Percentiles rank a stretch among this genome's conserved stretches.
Evolutionary conservation across 2,113 vertebrate genomes (phyloP).

Genomic region (Galbula dea): DNA sequence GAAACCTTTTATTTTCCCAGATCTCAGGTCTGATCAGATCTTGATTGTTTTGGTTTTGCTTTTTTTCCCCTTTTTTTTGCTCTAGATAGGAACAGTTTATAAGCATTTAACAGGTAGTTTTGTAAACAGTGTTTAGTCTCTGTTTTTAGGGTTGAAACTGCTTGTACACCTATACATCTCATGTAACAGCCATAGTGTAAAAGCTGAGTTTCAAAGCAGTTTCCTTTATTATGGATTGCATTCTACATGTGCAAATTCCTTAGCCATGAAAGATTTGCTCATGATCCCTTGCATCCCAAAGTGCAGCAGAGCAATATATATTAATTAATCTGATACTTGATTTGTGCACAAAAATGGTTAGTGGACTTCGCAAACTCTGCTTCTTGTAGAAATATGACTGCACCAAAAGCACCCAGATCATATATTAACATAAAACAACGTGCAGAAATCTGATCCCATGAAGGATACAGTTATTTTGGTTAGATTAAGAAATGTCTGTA

Average conservation of each 20-base stretch:
- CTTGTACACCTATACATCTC: not conserved
- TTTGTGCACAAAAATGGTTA: not conserved
- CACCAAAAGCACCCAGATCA: not conserved
- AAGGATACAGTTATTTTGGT: not conserved
- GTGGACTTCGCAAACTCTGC: not conserved
- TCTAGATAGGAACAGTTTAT: not conserved
- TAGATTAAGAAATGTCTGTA: not conserved
- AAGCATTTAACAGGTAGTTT: not conserved
- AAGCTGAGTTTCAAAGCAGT: not conserved
- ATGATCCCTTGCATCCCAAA: not conserved
- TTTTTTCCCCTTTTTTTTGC: not conserved
- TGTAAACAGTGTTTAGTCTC: not conserved
- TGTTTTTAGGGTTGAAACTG: not conserved
- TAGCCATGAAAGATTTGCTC: not conserved
- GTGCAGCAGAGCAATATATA: not conserved
- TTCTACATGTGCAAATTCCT: not conserved
- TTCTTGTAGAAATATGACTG: not conserved
- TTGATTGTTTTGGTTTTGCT: not conserved
- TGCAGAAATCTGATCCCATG: not conserved
- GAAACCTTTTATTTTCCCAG: rapidly evolving
- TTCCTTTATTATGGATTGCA: not conserved
- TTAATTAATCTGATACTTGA: not conserved
- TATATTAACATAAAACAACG: not conserved
- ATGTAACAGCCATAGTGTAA: not conserved
- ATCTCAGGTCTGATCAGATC: not conserved